phyloP scores from a whole-genome alignment of 2,797 vertebrate genomes.

The Nothura maculosa region DNA sequence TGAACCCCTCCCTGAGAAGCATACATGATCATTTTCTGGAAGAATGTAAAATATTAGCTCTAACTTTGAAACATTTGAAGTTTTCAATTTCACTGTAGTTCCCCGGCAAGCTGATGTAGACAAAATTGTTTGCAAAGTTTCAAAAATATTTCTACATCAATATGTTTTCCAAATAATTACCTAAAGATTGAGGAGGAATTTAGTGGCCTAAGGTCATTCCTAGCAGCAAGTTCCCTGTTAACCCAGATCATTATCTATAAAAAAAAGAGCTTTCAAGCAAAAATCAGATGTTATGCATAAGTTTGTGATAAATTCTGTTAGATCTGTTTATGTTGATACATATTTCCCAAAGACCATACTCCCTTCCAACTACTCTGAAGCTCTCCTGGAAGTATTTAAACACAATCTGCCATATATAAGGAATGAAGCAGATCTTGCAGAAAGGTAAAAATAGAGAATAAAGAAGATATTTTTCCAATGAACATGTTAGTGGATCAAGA shows the following conservation, averaged over 20 bases:
- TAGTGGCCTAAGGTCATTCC: not conserved
- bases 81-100: not conserved
- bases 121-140: not conserved
- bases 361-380: not conserved
- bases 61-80: not conserved
- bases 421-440: not conserved
- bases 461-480: not conserved
- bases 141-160: not conserved
- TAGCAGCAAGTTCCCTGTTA: not conserved
- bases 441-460: not conserved
- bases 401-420: not conserved
- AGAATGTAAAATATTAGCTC: not conserved
- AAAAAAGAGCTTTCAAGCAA: not conserved
- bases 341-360: conserved; percentile 37
- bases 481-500: not conserved
- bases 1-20: not conserved
- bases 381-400: not conserved
- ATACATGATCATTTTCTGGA: not conserved
- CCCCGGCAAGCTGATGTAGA: not conserved
- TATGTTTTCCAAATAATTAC: not conserved
- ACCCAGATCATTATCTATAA: not conserved
- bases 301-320: conserved; percentile 22
- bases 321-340: conserved; percentile 2
- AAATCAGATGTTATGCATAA: conserved; percentile 4
- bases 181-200: not conserved